Evolutionary conservation across 2,113 vertebrate species (phyloP), one percentile per base, ranked within the genome.

Genomic region (Ammospiza caudacuta): DNA sequence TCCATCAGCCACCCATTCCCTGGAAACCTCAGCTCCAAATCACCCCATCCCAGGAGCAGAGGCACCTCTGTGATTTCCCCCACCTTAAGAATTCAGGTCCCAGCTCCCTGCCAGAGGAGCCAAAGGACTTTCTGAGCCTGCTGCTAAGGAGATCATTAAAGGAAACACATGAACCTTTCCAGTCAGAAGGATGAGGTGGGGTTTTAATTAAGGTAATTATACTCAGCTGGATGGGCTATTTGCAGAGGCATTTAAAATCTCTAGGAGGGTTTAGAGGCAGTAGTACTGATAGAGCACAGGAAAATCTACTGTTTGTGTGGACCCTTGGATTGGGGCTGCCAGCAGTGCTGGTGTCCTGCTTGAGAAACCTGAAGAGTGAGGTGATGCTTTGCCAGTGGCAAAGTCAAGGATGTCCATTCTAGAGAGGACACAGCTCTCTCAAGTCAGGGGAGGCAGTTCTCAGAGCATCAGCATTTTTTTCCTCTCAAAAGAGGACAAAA

Each of bases 121-220:
- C 69, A 21, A 41, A 94, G 86, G 62, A 79, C 54, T 93, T 68
- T 90, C 61, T 44, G 17, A 83, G 31, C 68, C 80, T 82, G 51
- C 62, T 81, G 64, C 88, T 97, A 63, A 96, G 62, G 37, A 90
- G 92, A 92, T 81, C 91, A 74, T 97, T 96, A 96, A 95, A 88
- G 55, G 66, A 88, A 96, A 85, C 77, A 75, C 12, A 6, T n/a
- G 80, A 93, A 83, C 79, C 46, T 87, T 95, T 90, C 76, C 57
- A 93, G 87, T 67, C 92, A 83, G 89, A 95, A 89, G 73, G 83
- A 95, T 75, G 86, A 96, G 91, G 91, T 92, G 91, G 96, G 78
- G 83, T 95, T 97, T 97, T 97, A 97, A 97, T 95, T 95, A 95
- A 96, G 86, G 92, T 81, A 95, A 94, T 97, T 95, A 88, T 69